Conservation (phyloP, 2,113 vertebrate genomes). For the Antechinus flavipes region DNA sequence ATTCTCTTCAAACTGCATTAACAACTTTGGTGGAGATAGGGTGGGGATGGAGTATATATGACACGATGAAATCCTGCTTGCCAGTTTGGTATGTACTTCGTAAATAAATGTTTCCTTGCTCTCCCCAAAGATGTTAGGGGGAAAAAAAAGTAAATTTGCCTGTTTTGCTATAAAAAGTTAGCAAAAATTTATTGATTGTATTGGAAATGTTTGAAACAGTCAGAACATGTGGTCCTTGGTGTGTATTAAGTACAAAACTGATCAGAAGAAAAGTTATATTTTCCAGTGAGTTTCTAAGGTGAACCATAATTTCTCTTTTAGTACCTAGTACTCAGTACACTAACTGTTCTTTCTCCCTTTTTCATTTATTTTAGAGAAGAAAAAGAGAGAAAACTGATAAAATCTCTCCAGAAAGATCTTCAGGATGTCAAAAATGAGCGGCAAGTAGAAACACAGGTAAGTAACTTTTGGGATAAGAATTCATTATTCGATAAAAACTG, state of each 20-base stretch:
- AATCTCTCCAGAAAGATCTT: constrained; percentile 86
- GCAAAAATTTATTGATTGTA: not conserved
- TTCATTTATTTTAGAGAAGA: constrained; percentile 84
- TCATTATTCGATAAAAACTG: too few relatives aligned
- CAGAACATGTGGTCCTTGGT: not conserved
- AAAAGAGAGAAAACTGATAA: constrained; percentile 84
- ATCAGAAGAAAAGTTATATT: constrained; percentile 15
- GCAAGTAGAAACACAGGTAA: constrained; percentile 87
- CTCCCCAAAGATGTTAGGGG: not conserved
- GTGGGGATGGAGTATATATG: not conserved
- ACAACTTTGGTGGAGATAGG: not conserved
- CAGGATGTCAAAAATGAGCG: constrained; percentile 84
- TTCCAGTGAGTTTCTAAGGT: not conserved
- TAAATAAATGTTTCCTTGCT: not conserved
- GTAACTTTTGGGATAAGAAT: not conserved
- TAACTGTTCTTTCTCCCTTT: constrained; percentile 14
- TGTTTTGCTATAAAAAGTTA: not conserved
- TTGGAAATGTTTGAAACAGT: constrained; percentile 3
- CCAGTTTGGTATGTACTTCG: constrained; percentile 11
- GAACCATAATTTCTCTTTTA: constrained; percentile 27
- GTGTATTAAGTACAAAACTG: not conserved
- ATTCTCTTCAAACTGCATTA: not conserved
- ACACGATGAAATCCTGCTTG: not conserved
- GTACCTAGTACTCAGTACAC: constrained; percentile 4
- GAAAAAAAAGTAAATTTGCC: not conserved